Conservation (phyloP, 2,113 vertebrate genomes). For the Anarhynchus alexandrinus region DNA sequence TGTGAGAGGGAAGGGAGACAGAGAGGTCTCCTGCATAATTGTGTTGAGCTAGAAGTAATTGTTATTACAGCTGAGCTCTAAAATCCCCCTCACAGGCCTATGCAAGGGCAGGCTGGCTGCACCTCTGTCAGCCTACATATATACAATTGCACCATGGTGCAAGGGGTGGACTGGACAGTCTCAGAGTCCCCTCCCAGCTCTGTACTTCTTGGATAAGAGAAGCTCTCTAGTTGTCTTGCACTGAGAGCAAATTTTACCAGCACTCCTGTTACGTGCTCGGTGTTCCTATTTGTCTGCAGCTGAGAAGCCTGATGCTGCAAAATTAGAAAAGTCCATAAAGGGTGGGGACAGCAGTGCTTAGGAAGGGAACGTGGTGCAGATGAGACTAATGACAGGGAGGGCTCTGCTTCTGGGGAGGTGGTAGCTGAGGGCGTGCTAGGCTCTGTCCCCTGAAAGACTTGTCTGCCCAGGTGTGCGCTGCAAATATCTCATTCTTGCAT, state of each 20-base stretch:
- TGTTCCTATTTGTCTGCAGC: not conserved
- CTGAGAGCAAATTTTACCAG: not conserved
- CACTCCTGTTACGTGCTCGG: not conserved
- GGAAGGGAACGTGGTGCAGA: not conserved
- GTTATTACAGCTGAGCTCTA: not conserved
- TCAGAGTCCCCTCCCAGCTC: not conserved
- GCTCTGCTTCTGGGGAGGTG: not conserved
- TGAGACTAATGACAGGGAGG: not conserved
- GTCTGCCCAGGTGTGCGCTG: not conserved
- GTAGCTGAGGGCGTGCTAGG: not conserved
- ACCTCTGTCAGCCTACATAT: not conserved
- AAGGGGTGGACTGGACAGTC: not conserved
- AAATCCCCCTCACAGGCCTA: not conserved
- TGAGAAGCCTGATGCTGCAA: not conserved
- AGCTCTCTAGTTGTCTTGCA: not conserved
- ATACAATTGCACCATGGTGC: not conserved
- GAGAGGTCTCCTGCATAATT: not conserved
- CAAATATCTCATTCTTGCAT: not conserved
- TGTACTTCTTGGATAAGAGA: not conserved
- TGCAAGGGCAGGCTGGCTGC: not conserved
- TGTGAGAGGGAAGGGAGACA: not conserved
- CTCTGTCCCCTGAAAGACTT: not conserved
- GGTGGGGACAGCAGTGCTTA: not conserved
- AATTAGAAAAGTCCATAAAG: not conserved
- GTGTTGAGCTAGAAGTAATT: not conserved